Base-by-base conservation (phyloP, 2,888 invertebrate species). In the Oxycera nigricornis region DNA sequence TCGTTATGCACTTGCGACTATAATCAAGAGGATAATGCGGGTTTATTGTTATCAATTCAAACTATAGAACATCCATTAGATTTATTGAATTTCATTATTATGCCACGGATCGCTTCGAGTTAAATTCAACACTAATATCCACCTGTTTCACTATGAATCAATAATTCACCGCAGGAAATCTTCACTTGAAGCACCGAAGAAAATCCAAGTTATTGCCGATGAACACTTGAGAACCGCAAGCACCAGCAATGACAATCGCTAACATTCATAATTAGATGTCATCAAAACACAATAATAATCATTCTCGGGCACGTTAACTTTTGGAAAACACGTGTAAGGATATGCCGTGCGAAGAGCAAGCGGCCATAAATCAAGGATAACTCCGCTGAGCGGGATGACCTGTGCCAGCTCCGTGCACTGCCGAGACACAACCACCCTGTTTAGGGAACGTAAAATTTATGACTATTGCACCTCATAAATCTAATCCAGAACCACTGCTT, bases 401-500 rank as follows among this genome's bases (percentile, higher is more conserved):
- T 65, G 24, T 22, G 22, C 41, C 7, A 20, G 24, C 24, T 61
- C 2, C 17, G 14, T 41, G 14, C 41, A 65, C 39, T 65, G 41
- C 65, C 41, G 65, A 65, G 41, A 65, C 41, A 74, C 65, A 68
- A 76, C 57, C 73, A 68, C 61, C 57, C 68, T 30, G 70, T 50
- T 57, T 65, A 73, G 57, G 68, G 72, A 72, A 73, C 55, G 59
- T 52, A 74, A 74, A 77, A 76, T 77, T 77, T 77, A 77, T 77
- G 75, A 77, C 75, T 76, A 74, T 76, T 77, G 77, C 77, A 78
- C 77, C 77, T 78, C 77, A 77, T 78, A 78, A 78, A 78, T 78
- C 77, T 74, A 73, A 31, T 72, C 30, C 20, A 62, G 17, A 67
- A 26, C 14, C 30, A 22, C 46, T 52, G 41, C 26, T 28, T 39